Conservation (phyloP, 2,888 invertebrate species). For the Halictus quadricinctus region DNA sequence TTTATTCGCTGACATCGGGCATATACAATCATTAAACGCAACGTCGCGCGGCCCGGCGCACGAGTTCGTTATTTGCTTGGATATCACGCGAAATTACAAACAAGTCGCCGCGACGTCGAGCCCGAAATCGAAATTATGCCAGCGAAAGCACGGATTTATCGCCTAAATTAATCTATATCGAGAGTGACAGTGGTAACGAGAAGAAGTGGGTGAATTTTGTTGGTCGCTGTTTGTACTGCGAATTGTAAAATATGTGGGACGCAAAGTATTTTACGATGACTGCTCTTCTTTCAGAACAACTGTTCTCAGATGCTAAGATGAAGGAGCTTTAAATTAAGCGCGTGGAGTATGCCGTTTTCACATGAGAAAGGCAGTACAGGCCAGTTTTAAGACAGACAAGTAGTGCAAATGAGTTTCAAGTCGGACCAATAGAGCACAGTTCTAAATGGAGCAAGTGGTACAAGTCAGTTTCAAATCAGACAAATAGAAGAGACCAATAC, state of each 20-base stretch:
- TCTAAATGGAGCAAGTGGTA: no score
- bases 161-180: neutral
- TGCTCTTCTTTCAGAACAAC: neutral
- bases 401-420: neutral
- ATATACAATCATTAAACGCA: neutral
- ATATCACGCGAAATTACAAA: neutral
- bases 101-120: neutral
- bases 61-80: neutral
- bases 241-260: neutral
- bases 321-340: neutral
- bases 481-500: neutral
- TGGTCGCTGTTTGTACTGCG: neutral
- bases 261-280: neutral
- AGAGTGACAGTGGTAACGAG: neutral
- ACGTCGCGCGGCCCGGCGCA: neutral
- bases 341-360: no score
- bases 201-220: neutral
- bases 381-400: neutral
- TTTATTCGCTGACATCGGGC: neutral
- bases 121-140: slow-evolving; percentile 1
- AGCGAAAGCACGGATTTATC: neutral
- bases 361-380: neutral
- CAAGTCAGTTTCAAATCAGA: neutral
- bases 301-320: neutral
- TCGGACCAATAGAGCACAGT: neutral